Evolutionary conservation across 2,113 vertebrate genomes (phyloP).

Genomic region (Lates calcarifer): DNA sequence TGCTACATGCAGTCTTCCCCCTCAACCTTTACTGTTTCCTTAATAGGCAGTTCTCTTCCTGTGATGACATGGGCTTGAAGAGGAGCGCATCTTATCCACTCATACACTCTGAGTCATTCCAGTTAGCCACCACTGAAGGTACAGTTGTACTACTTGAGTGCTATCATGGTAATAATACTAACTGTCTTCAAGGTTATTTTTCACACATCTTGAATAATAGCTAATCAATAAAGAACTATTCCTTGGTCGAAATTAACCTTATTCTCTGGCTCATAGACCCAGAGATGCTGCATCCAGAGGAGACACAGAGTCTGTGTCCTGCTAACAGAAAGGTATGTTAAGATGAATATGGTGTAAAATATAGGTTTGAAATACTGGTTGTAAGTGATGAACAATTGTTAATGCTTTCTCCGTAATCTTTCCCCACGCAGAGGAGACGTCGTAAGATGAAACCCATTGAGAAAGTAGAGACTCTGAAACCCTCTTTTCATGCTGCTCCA

Average conservation of each 20-base stretch:
- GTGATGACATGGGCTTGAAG: slow-evolving; percentile 91
- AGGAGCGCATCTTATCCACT: slow-evolving; percentile 94
- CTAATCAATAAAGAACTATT: not conserved
- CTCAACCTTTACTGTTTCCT: slow-evolving; percentile 35
- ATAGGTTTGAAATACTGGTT: not conserved
- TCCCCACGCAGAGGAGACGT: slow-evolving; percentile 87
- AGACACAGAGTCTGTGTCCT: slow-evolving; percentile 89
- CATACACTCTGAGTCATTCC: slow-evolving; percentile 91
- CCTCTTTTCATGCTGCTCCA: slow-evolving; percentile 76
- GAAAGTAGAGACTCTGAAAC: slow-evolving; percentile 89
- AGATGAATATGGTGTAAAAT: not conserved
- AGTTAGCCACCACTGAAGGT: slow-evolving; percentile 90
- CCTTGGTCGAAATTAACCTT: slow-evolving; percentile 8
- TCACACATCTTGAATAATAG: not conserved
- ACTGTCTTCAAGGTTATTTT: not conserved
- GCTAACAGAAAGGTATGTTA: slow-evolving; percentile 91
- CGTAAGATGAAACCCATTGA: slow-evolving; percentile 88
- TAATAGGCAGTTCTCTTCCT: slow-evolving; percentile 88
- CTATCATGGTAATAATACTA: not conserved
- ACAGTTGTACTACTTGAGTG: slow-evolving; percentile 18
- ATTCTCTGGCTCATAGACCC: slow-evolving; percentile 81
- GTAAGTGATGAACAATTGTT: slow-evolving; percentile 7
- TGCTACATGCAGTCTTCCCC: slow-evolving; percentile 21
- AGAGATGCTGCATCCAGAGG: slow-evolving; percentile 89
- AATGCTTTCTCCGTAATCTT: not conserved